Evolutionary conservation across 2,113 vertebrate genomes (phyloP).

Genomic region (Ptyas mucosa): DNA sequence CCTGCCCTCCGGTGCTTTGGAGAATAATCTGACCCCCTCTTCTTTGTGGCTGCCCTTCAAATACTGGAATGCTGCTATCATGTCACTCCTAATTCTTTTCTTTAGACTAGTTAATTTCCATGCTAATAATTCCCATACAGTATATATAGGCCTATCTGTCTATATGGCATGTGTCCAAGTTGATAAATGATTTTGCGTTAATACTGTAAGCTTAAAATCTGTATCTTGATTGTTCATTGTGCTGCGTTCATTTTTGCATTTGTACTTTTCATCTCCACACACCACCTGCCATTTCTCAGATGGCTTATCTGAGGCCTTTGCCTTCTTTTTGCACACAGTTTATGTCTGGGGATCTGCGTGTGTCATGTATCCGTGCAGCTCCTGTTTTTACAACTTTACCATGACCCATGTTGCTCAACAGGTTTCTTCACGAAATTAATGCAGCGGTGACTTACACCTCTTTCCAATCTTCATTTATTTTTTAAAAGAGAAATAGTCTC

Average conservation of each 20-base stretch:
- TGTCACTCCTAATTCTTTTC: too few relatives aligned
- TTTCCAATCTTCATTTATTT: not conserved
- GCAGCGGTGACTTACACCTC: not conserved
- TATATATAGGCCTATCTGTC: not conserved
- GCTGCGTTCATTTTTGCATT: not conserved
- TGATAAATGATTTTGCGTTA: not conserved
- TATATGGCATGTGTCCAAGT: not conserved
- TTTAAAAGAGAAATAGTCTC: not conserved
- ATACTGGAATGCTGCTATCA: too few relatives aligned
- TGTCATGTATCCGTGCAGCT: not conserved
- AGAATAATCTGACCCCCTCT: too few relatives aligned
- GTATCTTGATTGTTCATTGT: not conserved
- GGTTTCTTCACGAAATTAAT: not conserved
- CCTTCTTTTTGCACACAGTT: not conserved
- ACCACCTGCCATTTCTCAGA: not conserved
- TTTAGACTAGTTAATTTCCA: not conserved
- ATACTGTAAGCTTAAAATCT: not conserved
- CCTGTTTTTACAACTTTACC: not conserved
- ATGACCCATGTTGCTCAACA: not conserved
- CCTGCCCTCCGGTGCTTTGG: too few relatives aligned
- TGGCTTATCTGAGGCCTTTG: not conserved
- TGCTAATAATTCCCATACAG: not conserved
- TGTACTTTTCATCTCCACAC: not conserved
- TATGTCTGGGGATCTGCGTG: not conserved
- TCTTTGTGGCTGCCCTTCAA: too few relatives aligned